Percentiles rank a stretch among this genome's conserved stretches.
Evolutionary conservation across 2,888 invertebrate species (phyloP).

Genomic region (Troides oblongomaculatus): DNA sequence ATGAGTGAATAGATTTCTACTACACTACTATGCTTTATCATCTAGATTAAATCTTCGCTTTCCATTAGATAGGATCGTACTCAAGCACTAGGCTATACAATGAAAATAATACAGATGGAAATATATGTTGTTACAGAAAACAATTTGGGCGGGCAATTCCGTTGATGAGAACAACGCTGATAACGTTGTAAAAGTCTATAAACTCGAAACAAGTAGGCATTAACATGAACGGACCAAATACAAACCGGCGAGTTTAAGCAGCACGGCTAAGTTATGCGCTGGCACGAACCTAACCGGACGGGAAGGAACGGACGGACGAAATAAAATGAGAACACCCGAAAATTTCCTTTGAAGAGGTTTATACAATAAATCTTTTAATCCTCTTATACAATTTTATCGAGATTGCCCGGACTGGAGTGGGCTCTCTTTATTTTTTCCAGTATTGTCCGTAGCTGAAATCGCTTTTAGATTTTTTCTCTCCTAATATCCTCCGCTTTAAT

Average conservation of each 20-base stretch:
- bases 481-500: slow-evolving; percentile 11
- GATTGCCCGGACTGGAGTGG: slow-evolving; percentile 56
- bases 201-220: slow-evolving; percentile 48
- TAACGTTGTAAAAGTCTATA: slow-evolving; percentile 38
- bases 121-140: too few relatives aligned
- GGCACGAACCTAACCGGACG: slow-evolving; percentile 54
- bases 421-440: slow-evolving; percentile 40
- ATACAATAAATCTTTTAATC: slow-evolving; percentile 76
- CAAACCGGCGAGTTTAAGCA: slow-evolving; percentile 51
- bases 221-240: slow-evolving; percentile 56
- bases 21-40: too few relatives aligned
- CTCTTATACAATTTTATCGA: slow-evolving; percentile 75
- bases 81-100: too few relatives aligned
- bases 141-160: slow-evolving; percentile 9
- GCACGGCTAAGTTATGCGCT: slow-evolving; percentile 54
- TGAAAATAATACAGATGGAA: too few relatives aligned
- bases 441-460: slow-evolving; percentile 27
- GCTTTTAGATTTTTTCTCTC: slow-evolving; percentile 26
- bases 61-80: too few relatives aligned
- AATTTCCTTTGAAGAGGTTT: slow-evolving; percentile 71
- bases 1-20: too few relatives aligned
- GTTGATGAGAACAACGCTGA: slow-evolving; percentile 34
- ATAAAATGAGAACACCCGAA: slow-evolving; percentile 68
- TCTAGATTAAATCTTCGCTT: too few relatives aligned
- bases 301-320: slow-evolving; percentile 62